Percentiles rank a stretch among this genome's conserved stretches.
These are phyloP conservation scores for Xestoiulus laeticollis DNA, from an alignment of 2,888 invertebrate species.

Conservation along the genomic window DNA sequence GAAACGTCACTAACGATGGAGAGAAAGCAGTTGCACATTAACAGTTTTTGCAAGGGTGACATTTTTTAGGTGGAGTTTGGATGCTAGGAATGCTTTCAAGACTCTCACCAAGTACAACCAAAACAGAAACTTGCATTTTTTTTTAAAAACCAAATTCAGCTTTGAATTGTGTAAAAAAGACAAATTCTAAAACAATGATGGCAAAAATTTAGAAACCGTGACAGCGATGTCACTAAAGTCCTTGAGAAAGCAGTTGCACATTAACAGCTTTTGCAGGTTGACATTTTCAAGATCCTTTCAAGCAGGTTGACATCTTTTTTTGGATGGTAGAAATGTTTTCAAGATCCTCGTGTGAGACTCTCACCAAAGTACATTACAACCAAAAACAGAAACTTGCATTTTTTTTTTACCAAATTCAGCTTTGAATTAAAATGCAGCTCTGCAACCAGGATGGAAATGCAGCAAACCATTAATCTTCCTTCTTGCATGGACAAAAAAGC, in stretches of 20 bases:
- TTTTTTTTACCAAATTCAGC: not conserved
- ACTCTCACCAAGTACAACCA: not conserved
- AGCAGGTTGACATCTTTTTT: not conserved
- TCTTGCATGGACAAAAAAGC: not conserved
- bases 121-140: too few relatives aligned
- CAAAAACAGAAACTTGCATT: too few relatives aligned
- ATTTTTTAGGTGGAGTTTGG: not conserved
- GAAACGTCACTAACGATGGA: conserved; percentile 28
- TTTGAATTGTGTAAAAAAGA: too few relatives aligned
- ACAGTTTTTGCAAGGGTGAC: not conserved
- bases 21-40: conserved; percentile 28
- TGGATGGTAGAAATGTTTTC: not conserved
- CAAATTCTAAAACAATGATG: too few relatives aligned
- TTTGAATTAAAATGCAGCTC: conserved; percentile 7
- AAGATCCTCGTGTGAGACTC: not conserved
- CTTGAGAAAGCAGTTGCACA: conserved; percentile 1
- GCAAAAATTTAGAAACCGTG: too few relatives aligned
- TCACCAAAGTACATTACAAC: not conserved
- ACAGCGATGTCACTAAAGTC: conserved; percentile 28
- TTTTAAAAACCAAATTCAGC: not conserved
- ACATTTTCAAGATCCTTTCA: too few relatives aligned
- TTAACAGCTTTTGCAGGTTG: not conserved
- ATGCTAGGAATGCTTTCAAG: not conserved
- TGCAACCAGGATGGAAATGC: not conserved
- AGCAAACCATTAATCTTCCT: conserved; percentile 4